phyloP scores from a whole-genome alignment of 2,888 invertebrate genomes.

The Eupithecia centaureata region DNA sequence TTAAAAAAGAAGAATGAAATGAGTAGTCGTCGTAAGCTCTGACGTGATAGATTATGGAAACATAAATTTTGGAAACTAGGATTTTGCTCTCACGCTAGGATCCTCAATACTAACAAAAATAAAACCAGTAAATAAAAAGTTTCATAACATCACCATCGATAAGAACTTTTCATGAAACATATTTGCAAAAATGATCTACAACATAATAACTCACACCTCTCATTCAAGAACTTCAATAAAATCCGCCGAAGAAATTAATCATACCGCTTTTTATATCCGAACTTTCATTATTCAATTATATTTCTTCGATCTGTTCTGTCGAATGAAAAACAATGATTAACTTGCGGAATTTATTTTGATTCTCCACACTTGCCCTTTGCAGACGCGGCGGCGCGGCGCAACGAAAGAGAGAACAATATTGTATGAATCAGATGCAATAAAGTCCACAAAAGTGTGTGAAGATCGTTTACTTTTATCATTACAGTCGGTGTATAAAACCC shows the following conservation, averaged over 20 bases:
- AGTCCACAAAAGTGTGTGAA: neutral
- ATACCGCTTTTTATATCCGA: neutral
- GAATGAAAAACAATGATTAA: conserved; percentile 22
- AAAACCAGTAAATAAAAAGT: neutral
- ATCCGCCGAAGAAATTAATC: conserved; percentile 9
- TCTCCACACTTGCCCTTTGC: conserved; percentile 47
- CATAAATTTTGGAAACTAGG: neutral
- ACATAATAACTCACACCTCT: neutral
- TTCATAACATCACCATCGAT: neutral
- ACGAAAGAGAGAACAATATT: conserved; percentile 51
- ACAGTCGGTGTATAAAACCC: too few relatives aligned
- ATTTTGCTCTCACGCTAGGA: neutral
- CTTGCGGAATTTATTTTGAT: conserved; percentile 16
- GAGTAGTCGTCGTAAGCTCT: too few relatives aligned
- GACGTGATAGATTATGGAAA: neutral
- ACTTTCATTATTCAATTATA: conserved; percentile 21
- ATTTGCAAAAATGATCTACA: neutral
- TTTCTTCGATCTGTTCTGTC: conserved; percentile 1
- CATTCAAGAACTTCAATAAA: conserved; percentile 5
- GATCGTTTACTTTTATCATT: neutral
- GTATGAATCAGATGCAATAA: conserved; percentile 22
- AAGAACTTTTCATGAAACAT: neutral
- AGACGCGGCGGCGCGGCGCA: conserved; percentile 74
- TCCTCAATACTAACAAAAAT: neutral
- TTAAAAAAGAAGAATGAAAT: too few relatives aligned